Conservation (phyloP, 2,888 invertebrate species). For the Frankliniella fusca region DNA sequence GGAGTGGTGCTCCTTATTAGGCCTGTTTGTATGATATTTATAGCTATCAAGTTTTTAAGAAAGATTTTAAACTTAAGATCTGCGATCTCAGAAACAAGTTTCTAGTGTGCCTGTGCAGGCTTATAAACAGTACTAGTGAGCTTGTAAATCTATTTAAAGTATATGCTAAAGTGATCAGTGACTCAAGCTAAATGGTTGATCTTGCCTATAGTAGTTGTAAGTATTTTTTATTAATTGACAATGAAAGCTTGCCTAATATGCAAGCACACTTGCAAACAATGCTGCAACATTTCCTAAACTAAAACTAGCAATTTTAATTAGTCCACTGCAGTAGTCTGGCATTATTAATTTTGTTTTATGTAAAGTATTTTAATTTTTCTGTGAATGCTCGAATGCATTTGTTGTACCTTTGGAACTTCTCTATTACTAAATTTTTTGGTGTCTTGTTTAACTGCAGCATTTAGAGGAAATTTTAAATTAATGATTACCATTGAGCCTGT, state of each 20-base stretch:
- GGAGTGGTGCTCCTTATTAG: neutral
- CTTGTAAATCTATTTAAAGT: constrained; percentile 4
- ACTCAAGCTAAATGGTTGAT: constrained; percentile 2
- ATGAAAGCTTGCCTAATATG: neutral
- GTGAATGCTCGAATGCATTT: no score
- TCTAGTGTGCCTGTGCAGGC: constrained; percentile 11
- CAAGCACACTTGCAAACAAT: neutral
- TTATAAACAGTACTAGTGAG: neutral
- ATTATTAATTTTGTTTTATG: no score
- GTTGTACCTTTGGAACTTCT: no score
- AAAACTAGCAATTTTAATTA: no score
- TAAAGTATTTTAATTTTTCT: no score
- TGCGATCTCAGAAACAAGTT: constrained; percentile 16
- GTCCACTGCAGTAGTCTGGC: no score
- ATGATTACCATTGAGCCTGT: constrained; percentile 16
- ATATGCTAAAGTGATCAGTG: constrained; percentile 23
- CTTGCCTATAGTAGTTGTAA: constrained; percentile 4
- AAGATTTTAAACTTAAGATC: constrained; percentile 27
- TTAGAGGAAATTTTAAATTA: neutral
- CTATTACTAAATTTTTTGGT: no score
- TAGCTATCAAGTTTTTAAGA: constrained; percentile 21
- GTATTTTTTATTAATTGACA: neutral
- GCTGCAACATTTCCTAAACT: neutral
- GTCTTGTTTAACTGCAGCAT: neutral
- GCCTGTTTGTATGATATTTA: constrained; percentile 23